Evolutionary conservation across 2,888 invertebrate genomes (phyloP), one percentile per base, ranked within the genome.

Genomic region (Conistra vaccinii): DNA sequence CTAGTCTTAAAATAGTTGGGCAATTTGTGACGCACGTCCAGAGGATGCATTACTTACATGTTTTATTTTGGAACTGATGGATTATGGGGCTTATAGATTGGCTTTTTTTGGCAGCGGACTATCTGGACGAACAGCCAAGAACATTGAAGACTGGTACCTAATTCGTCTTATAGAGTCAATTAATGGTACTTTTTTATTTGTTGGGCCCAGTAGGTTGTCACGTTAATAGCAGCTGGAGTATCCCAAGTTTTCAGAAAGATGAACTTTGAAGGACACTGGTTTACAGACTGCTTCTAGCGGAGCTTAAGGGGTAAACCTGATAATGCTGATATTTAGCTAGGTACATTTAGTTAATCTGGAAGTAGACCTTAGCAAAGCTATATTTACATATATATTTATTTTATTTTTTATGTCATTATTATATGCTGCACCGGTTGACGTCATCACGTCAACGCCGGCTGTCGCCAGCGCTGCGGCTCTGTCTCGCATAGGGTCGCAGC

Each of bases 1-100:
- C 70, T 76, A 80, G 86, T 92, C 93, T 92, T 92, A 92, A 92
- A 92, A 93, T 93, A 92, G 92, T 92, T 90, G 83, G 87, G 88
- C 88, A 90, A 90, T 91, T 89, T 89, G 88, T 91, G 91, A 91
- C 85, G 85, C 60, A 72, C 70, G 69, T 2, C 0, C 42, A 35
- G 80, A 79, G 82, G 80, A 83, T 84, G 70, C 66, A 53, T 69
- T 80, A 80, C 76, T 76, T 79, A 79, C 45, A 68, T 69, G 63
- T 68, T 73, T 80, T 83, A 69, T 80, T 84, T 80, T 84, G 60
- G 60, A 69, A 69, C 72, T 51, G 63, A n/a, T 55, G 26, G 65
- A 69, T 82, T 81, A 78, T 65, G 58, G 74, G 45, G 80, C 29
- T 80, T 73, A 58, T 73, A 55, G 14, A 73, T 78, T 66, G 39